These are phyloP conservation scores for Epizoanthus scotinus DNA, from an alignment of 92 coral and sea anemone genomes.

Conservation along the genomic window DNA sequence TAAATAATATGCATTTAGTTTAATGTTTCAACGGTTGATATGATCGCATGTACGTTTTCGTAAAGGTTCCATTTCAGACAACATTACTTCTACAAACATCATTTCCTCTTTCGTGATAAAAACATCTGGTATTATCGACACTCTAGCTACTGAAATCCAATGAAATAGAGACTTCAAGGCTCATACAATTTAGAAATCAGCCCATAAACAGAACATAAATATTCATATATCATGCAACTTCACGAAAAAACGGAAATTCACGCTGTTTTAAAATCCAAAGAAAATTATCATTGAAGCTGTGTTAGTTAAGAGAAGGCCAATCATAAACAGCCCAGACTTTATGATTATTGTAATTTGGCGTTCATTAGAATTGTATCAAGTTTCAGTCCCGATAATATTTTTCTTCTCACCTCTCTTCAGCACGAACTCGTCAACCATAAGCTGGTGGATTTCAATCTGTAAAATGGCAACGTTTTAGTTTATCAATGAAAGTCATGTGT, in stretches of 20 bases:
- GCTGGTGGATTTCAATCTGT: too few relatives aligned
- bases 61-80: too few relatives aligned
- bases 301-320: background rate
- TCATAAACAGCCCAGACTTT: background rate
- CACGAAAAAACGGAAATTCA: background rate
- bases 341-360: background rate
- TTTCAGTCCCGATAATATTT: background rate
- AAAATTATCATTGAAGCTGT: background rate
- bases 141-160: too few relatives aligned
- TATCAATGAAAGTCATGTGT: too few relatives aligned
- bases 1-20: too few relatives aligned
- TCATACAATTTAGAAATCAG: background rate
- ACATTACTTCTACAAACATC: too few relatives aligned
- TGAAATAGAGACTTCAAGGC: background rate
- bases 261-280: background rate
- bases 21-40: too few relatives aligned
- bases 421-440: background rate
- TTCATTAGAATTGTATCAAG: conserved; percentile 11
- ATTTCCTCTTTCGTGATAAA: too few relatives aligned
- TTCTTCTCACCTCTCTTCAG: background rate
- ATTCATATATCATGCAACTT: background rate
- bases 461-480: too few relatives aligned
- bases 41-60: too few relatives aligned
- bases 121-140: too few relatives aligned
- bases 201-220: conserved; percentile 15